These are phyloP conservation scores for Hedychridium roseum DNA, from an alignment of 2,888 invertebrate species.

Conservation along the genomic window DNA sequence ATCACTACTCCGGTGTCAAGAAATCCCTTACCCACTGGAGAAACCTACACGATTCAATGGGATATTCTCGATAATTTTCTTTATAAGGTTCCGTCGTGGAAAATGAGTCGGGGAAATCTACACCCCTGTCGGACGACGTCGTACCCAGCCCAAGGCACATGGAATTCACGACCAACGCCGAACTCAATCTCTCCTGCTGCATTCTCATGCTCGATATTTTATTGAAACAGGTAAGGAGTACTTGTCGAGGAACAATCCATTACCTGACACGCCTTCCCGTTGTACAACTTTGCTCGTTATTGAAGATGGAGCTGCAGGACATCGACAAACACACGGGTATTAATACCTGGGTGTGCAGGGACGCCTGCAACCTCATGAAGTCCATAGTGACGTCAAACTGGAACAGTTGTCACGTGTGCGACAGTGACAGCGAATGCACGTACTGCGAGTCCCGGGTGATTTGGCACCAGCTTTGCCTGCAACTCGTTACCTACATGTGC, in stretches of 20 bases:
- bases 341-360: conserved; percentile 77
- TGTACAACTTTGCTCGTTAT: conserved; percentile 8
- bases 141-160: conserved; percentile 70
- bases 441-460: conserved; percentile 93
- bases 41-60: not conserved
- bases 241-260: not conserved
- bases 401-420: conserved; percentile 70
- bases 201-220: conserved; percentile 96
- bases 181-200: conserved; percentile 90
- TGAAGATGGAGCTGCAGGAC: conserved; percentile 83
- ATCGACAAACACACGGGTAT: conserved; percentile 83
- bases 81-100: conserved; percentile 73
- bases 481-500: conserved; percentile 81
- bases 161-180: conserved; percentile 76
- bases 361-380: conserved; percentile 77
- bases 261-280: not conserved
- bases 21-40: no score
- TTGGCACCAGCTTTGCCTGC: conserved; percentile 91
- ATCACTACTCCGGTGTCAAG: no score
- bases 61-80: conserved; percentile 9
- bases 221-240: conserved; percentile 80
- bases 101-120: conserved; percentile 74
- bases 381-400: conserved; percentile 80
- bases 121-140: conserved; percentile 76
- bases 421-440: conserved; percentile 75